These are phyloP conservation scores for Rhodinocichla rosea DNA, from an alignment of 2,113 vertebrate genomes.

Conservation along the genomic window DNA sequence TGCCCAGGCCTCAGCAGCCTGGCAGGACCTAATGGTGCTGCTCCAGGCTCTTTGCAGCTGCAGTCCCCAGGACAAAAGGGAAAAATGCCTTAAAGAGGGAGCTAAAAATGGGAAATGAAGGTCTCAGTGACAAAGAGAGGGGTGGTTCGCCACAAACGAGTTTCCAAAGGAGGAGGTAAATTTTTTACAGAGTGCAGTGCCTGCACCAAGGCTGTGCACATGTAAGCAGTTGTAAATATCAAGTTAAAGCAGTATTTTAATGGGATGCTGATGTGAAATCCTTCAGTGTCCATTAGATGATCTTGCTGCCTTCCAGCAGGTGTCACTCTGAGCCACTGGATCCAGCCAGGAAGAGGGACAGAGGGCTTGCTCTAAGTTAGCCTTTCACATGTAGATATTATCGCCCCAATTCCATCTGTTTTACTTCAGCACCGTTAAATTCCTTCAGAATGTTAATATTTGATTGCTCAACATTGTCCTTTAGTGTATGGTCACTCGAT, in stretches of 20 bases:
- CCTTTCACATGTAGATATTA: background rate
- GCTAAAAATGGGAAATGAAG: background rate
- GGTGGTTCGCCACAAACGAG: background rate
- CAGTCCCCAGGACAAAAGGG: background rate
- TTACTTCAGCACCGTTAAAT: background rate
- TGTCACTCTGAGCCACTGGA: conserved; percentile 10
- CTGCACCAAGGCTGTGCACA: background rate
- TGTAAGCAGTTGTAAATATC: background rate
- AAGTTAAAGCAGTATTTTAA: background rate
- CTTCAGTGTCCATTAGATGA: rapidly evolving
- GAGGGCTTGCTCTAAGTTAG: background rate
- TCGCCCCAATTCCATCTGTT: background rate
- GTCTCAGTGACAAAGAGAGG: background rate
- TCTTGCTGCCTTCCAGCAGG: conserved; percentile 46
- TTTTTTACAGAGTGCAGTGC: background rate
- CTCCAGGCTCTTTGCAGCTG: background rate
- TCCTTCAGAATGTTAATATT: background rate
- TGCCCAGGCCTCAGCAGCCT: background rate
- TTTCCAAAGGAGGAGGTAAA: background rate
- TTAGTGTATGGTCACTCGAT: background rate
- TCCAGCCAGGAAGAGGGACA: background rate
- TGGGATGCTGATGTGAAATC: background rate
- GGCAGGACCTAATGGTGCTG: background rate
- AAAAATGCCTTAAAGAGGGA: background rate
- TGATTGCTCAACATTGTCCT: background rate